These are phyloP conservation scores for Hycleus phaleratus DNA, from an alignment of 1,140 invertebrate genomes.

Conservation along the genomic window DNA sequence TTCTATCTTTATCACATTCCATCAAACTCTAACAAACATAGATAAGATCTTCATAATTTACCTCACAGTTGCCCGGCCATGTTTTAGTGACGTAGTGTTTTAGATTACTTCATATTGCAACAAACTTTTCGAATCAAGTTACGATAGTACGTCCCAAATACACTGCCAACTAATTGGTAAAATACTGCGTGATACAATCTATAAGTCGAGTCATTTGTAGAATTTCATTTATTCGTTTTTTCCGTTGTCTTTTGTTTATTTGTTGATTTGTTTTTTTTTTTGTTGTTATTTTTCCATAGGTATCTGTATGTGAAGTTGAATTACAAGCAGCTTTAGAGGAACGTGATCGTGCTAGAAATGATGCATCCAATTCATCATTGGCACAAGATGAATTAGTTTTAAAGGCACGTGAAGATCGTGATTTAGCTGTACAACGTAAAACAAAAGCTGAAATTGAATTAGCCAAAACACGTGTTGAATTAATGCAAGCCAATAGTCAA, in stretches of 20 bases:
- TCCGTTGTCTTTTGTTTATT: no score
- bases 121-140: no score
- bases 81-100: no score
- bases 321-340: conserved; percentile 71
- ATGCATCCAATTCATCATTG: conserved; percentile 57
- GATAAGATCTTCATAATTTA: no score
- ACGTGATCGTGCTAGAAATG: conserved; percentile 66
- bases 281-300: conserved; percentile 40
- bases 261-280: not conserved
- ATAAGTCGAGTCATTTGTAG: no score
- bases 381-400: conserved; percentile 74
- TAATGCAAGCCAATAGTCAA: conserved; percentile 88
- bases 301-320: conserved; percentile 75
- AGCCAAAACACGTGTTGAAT: conserved; percentile 79
- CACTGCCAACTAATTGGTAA: no score
- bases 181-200: no score
- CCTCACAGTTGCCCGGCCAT: no score
- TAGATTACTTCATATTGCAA: no score
- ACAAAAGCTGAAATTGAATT: conserved; percentile 82
- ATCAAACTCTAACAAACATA: no score
- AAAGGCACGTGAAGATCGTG: conserved; percentile 73
- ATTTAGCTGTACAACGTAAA: conserved; percentile 78
- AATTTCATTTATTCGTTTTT: not conserved
- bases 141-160: no score
- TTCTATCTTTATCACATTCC: no score